Conservation (phyloP, 2,113 vertebrate species). For the Gymnogyps californianus region DNA sequence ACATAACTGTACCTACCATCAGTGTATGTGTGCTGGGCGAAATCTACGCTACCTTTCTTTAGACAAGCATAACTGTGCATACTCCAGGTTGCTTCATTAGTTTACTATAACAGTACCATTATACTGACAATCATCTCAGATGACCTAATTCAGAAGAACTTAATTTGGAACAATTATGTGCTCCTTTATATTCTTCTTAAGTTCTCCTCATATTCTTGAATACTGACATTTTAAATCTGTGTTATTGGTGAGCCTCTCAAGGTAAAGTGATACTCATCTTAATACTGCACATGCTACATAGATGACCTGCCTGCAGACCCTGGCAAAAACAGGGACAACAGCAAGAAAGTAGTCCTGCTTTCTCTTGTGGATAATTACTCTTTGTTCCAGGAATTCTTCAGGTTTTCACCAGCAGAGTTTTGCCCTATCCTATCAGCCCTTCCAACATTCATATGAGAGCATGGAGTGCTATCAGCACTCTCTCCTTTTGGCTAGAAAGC, state of each 20-base stretch:
- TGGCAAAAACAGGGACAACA: background rate
- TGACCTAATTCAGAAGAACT: background rate
- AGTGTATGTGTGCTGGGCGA: background rate
- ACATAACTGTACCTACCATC: background rate
- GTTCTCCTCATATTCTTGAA: background rate
- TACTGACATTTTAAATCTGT: background rate
- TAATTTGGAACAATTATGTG: background rate
- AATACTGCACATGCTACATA: background rate
- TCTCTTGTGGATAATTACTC: background rate
- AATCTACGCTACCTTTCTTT: background rate
- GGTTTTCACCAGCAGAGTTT: background rate
- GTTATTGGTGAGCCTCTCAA: background rate
- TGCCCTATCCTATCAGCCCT: background rate
- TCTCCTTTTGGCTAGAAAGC: background rate
- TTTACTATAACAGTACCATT: background rate
- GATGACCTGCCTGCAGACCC: background rate
- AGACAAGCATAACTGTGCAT: accelerated
- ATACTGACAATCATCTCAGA: background rate
- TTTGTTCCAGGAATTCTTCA: background rate
- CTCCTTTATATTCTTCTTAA: background rate
- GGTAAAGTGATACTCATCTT: background rate
- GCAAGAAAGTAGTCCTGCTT: background rate
- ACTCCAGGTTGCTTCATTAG: background rate
- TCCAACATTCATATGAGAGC: background rate
- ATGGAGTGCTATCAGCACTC: background rate